Conservation (phyloP, 2,888 invertebrate species). For the Graphium colonna region DNA sequence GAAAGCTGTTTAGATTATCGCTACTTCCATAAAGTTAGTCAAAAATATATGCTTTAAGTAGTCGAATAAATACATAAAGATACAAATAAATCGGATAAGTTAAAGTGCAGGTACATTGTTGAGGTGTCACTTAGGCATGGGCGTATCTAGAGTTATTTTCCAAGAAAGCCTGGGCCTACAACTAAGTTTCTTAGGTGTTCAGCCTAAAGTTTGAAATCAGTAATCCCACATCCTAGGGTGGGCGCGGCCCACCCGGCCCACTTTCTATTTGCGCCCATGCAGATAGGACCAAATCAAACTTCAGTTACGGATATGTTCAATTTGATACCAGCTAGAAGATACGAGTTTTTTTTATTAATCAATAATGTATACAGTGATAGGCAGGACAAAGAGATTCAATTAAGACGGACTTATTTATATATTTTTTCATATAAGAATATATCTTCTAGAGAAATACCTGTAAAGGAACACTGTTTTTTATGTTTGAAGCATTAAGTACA, state of each 20-base stretch:
- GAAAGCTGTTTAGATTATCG: no score
- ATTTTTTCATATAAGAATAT: neutral
- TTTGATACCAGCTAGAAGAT: neutral
- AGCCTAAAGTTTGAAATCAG: no score
- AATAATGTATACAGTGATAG: neutral
- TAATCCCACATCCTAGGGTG: no score
- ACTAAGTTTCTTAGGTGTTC: no score
- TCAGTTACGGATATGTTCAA: neutral
- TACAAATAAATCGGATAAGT: neutral
- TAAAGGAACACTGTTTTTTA: neutral
- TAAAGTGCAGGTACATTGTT: conserved; percentile 17
- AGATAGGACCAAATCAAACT: conserved; percentile 3
- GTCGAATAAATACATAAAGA: neutral
- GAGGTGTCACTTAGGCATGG: conserved; percentile 1
- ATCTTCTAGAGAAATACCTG: neutral
- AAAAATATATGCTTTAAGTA: neutral
- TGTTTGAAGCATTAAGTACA: neutral
- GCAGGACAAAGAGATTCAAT: neutral
- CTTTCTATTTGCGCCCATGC: no score
- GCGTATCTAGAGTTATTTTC: no score
- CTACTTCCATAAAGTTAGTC: neutral
- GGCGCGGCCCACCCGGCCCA: no score
- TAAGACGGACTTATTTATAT: neutral
- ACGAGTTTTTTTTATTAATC: neutral
- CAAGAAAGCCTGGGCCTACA: no score